Evolutionary conservation across 2,888 invertebrate species (phyloP), one percentile per base, ranked within the genome.

Genomic region (Helleia helle): DNA sequence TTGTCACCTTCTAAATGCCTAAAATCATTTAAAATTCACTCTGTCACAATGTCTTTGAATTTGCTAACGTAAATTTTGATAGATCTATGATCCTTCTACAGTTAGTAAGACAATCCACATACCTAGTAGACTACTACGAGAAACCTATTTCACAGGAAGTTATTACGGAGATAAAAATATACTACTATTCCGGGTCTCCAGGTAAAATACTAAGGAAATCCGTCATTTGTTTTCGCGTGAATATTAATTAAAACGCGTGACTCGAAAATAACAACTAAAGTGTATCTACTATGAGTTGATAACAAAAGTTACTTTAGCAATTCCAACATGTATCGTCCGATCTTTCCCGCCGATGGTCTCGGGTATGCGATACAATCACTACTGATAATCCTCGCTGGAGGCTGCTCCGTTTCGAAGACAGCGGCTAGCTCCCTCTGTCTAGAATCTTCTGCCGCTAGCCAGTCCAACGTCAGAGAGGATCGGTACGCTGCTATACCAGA

Each of bases 1-100:
- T 77, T 67, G 29, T 80, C 79, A 0, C 80, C 79, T 65, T 81
- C 80, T 8, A 81, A 45, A 42, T 72, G 76, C 40, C 80, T 76
- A 36, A n/a, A 49, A 28, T 5, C 5, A 5, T n/a, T n/a, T n/a
- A n/a, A n/a, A n/a, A n/a, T n/a, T n/a, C n/a, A n/a, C n/a, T n/a
- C n/a, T n/a, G n/a, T n/a, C n/a, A n/a, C n/a, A n/a, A n/a, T n/a
- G n/a, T n/a, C n/a, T n/a, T n/a, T n/a, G n/a, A n/a, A n/a, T n/a
- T n/a, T n/a, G n/a, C n/a, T n/a, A n/a, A n/a, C n/a, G n/a, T n/a
- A n/a, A n/a, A n/a, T n/a, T n/a, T n/a, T n/a, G n/a, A n/a, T n/a
- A n/a, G n/a, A n/a, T n/a, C n/a, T n/a, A n/a, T n/a, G n/a, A n/a
- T n/a, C n/a, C n/a, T n/a, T n/a, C n/a, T n/a, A n/a, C n/a, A n/a